A percentile compares a stretch with the other conserved stretches of the same genome.
These are phyloP conservation scores for Cantharis rufa DNA, from an alignment of 2,888 invertebrate genomes.

Conservation along the genomic window DNA sequence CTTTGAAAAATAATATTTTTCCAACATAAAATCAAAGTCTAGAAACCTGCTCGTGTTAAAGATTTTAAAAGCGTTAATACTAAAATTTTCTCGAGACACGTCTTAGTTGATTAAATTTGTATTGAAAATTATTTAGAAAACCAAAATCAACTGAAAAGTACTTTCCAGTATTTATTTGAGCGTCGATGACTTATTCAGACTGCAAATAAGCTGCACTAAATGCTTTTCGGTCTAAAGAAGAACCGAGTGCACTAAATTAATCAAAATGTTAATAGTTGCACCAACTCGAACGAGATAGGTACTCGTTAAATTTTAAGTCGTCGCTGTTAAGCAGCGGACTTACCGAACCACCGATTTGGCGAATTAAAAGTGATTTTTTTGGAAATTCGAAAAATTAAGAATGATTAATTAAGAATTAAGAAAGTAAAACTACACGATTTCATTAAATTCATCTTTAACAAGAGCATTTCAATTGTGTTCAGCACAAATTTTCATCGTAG, in stretches of 20 bases:
- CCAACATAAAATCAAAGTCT: background rate
- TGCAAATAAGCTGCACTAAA: background rate
- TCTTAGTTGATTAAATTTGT: background rate
- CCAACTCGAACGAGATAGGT: background rate
- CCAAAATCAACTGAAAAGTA: background rate
- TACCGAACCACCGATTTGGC: background rate
- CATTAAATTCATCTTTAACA: constrained; percentile 25
- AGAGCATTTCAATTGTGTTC: constrained; percentile 27
- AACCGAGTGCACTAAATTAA: background rate
- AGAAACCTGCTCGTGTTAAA: background rate
- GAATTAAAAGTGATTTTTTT: background rate
- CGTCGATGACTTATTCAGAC: background rate
- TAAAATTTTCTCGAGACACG: background rate
- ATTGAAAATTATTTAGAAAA: background rate
- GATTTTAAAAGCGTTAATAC: background rate
- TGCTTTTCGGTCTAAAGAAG: background rate
- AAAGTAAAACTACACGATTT: constrained; percentile 11
- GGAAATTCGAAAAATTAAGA: background rate
- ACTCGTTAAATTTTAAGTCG: background rate
- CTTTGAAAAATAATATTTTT: background rate
- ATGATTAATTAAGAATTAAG: background rate
- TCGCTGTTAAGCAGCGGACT: background rate
- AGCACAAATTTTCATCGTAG: constrained; percentile 42
- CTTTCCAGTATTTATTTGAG: background rate
- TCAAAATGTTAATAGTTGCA: background rate